Evolutionary conservation across 2,888 invertebrate genomes (phyloP).

Genomic region (Hemithea aestivaria): DNA sequence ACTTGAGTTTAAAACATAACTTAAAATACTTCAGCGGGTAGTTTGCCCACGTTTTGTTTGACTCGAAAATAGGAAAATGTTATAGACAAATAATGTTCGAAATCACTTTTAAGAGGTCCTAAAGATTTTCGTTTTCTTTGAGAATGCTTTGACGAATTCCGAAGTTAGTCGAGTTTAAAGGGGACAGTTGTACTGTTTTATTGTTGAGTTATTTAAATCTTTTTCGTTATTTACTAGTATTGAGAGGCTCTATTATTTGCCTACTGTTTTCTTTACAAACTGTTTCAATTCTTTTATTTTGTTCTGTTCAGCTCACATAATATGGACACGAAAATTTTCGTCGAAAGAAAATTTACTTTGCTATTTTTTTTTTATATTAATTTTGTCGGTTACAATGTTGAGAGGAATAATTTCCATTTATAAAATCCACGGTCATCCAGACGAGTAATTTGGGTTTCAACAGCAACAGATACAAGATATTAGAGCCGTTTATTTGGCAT

Average conservation of each 20-base stretch:
- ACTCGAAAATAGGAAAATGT: constrained; percentile 30
- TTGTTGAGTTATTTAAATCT: constrained; percentile 31
- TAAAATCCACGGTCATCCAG: constrained; percentile 10
- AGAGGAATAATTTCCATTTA: not conserved
- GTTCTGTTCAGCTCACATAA: too few relatives aligned
- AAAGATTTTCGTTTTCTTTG: constrained; percentile 41
- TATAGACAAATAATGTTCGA: constrained; percentile 34
- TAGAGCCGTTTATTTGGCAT: constrained; percentile 20
- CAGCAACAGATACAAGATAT: constrained; percentile 18
- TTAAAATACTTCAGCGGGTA: constrained; percentile 19
- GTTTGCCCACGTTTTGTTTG: constrained; percentile 25
- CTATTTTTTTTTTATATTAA: too few relatives aligned
- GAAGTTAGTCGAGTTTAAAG: constrained; percentile 36
- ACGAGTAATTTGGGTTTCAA: constrained; percentile 20
- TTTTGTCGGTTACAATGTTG: too few relatives aligned
- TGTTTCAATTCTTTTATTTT: too few relatives aligned
- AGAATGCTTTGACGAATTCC: constrained; percentile 49
- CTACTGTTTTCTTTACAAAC: too few relatives aligned
- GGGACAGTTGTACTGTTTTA: constrained; percentile 41
- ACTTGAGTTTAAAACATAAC: constrained; percentile 24
- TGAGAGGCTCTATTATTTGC: not conserved
- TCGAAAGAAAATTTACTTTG: too few relatives aligned
- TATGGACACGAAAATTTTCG: too few relatives aligned
- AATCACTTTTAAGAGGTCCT: constrained; percentile 35
- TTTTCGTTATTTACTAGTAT: constrained; percentile 27